Conservation (phyloP, 2,113 vertebrate genomes). For the Galeopterus variegatus region DNA sequence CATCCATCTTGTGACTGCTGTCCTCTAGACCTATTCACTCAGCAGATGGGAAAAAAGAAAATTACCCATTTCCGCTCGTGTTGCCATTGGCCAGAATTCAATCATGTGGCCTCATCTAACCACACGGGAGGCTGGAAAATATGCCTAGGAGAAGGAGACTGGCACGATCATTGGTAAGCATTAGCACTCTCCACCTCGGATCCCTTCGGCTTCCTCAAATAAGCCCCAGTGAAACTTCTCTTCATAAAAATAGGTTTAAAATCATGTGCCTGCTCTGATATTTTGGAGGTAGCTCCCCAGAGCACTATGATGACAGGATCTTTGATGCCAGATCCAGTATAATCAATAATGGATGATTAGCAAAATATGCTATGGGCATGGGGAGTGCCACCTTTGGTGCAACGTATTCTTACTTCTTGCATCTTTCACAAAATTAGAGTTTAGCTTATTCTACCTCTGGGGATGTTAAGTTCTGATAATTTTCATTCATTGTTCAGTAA, state of each 20-base stretch:
- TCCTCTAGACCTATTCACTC: not conserved
- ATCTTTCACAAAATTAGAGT: not conserved
- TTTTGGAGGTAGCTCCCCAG: not conserved
- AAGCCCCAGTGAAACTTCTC: not conserved
- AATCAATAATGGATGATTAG: not conserved
- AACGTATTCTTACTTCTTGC: not conserved
- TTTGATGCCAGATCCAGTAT: not conserved
- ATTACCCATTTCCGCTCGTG: not conserved
- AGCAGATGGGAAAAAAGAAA: not conserved
- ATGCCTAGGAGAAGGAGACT: not conserved
- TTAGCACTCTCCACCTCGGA: not conserved
- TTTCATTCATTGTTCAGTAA: not conserved
- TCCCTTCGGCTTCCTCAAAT: not conserved
- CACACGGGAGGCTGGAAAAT: not conserved
- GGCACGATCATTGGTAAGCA: not conserved
- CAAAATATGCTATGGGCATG: not conserved
- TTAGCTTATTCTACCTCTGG: not conserved
- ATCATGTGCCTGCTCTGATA: not conserved
- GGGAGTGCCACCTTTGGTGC: not conserved
- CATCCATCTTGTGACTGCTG: not conserved
- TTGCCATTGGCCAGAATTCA: not conserved
- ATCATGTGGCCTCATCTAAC: not conserved
- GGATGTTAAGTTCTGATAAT: not conserved
- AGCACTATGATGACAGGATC: not conserved
- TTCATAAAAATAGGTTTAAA: conserved; percentile 20